Evolutionary conservation across 2,888 invertebrate genomes (phyloP), one percentile per base, ranked within the genome.

Genomic region (Cephus pulcher): DNA sequence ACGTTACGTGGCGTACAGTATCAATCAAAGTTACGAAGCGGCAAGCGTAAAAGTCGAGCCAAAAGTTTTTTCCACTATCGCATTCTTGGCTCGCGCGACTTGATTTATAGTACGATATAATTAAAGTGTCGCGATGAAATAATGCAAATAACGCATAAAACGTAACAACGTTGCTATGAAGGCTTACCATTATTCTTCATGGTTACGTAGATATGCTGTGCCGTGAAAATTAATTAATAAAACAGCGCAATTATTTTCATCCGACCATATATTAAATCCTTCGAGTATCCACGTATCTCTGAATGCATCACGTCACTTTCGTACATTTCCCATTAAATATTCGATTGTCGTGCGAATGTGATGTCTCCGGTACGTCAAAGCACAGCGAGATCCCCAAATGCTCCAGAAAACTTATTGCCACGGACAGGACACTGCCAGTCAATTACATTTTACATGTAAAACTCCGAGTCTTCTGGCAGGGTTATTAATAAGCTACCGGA

Each of bases 121-220:
- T 90, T 90, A 90, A 91, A 90, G 88, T 90, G 90, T 90, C 90
- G 82, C 85, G 78, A 83, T 84, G 86, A 82, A 88, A 85, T 87
- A 88, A 89, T 88, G 90, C 88, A 89, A 88, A 89, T 88, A 87
- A 87, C 84, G 85, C 84, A 86, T 86, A 85, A n/a, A 34, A n/a
- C 34, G 37, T 35, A 68, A 34, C 30, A 86, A 86, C 86, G 83
- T 85, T 83, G 87, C 83, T 82, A 80, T 83, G 79, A 84, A 84
- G 6, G 56, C 56, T 56, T 2, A 23, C 56, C 56, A 56, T 56
- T 23, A 23, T 56, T 23, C 9, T 56, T 23, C 56, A 9, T 9
- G 23, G 4, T 4, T 23, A 56, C 15, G 23, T 6, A 6, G 0
- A 15, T 56, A 56, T 1, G 6, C 0, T 2, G 23, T 9, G 23